Evolutionary conservation across 2,797 vertebrate species (phyloP).

Genomic region (Apogon hyalosoma): DNA sequence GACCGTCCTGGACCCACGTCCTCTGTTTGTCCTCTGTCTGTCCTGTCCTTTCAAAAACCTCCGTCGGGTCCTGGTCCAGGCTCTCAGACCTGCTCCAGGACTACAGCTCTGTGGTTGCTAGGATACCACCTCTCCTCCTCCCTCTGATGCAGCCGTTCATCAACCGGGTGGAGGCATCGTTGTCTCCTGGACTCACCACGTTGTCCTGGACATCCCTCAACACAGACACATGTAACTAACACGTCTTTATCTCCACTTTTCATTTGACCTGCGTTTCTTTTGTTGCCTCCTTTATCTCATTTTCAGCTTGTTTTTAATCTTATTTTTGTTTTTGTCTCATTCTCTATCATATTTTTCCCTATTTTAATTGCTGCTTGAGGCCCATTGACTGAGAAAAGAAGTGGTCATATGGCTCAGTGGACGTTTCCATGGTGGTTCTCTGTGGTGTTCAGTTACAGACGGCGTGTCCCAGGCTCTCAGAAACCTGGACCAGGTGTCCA

Average conservation of each 20-base stretch:
- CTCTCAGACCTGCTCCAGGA: constrained; percentile 81
- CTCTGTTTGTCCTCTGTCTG: not conserved
- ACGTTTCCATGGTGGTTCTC: not conserved
- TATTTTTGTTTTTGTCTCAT: too few species aligned
- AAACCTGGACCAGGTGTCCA: constrained; percentile 79
- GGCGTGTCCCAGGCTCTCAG: constrained; percentile 73
- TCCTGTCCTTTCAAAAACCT: too few species aligned
- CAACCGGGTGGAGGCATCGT: constrained; percentile 76
- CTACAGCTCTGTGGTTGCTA: constrained; percentile 64
- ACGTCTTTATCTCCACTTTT: too few species aligned
- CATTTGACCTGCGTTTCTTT: too few species aligned
- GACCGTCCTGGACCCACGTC: too few species aligned
- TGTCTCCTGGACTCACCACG: constrained; percentile 82
- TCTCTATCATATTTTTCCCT: too few species aligned
- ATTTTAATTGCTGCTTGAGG: too few species aligned
- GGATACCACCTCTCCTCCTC: constrained; percentile 78
- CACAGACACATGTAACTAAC: constrained; percentile 78
- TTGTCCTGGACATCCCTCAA: constrained; percentile 86
- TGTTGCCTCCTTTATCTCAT: too few species aligned
- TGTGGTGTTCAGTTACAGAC: constrained; percentile 74
- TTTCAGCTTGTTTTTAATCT: too few species aligned
- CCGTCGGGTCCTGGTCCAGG: constrained; percentile 55
- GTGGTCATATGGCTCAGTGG: too few species aligned
- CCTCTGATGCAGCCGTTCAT: constrained; percentile 85
- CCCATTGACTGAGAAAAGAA: too few species aligned